Evolutionary conservation across 2,797 vertebrate species (phyloP), one percentile per base, ranked within the genome.

Genomic region (Phataginus tetradactyla): DNA sequence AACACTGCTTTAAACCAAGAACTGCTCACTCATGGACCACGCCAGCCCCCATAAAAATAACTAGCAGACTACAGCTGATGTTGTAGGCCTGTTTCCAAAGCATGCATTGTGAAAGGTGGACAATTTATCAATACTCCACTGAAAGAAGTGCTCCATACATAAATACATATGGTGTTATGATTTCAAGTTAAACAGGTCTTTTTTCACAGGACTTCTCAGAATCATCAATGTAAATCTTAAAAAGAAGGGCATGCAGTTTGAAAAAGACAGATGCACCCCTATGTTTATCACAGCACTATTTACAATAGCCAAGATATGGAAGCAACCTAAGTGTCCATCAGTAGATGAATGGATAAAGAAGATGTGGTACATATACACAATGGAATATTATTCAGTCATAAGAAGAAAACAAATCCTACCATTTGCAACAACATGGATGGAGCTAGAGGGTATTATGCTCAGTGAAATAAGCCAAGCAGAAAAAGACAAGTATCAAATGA

Each of bases 141-240:
- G 68, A 88, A 88, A 84, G 34, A 69, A 92, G 45, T 71, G 32
- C 39, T 81, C 63, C 13, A 39, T 20, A 7, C 57, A 86, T 21
- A 90, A 81, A 80, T 84, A 17, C 42, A 69, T 12, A 81, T 37
- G 71, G 53, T 42, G 25, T 77, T 78, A 68, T 68, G 51, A 85
- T 78, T 89, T 68, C 88, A 86, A 69, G 25, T 84, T 71, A 85
- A 91, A 91, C 68, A 91, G 53, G 4, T 81, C 49, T 96, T 95
- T 96, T 37, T 61, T 37, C 69, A 66, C 21, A 39, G 32, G 10
- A 80, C 39, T 81, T 71, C 75, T 53, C 39, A 87, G n/a, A 57
- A 69, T 71, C 27, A 68, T 66, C 66, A 83, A 32, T 1, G 10
- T 53, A 25, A 90, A 61, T 37, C 53, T 78, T 94, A 59, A n/a